Evolutionary conservation across 2,113 vertebrate genomes (phyloP), one percentile per base, ranked within the genome.

Genomic region (Oreochromis aureus): DNA sequence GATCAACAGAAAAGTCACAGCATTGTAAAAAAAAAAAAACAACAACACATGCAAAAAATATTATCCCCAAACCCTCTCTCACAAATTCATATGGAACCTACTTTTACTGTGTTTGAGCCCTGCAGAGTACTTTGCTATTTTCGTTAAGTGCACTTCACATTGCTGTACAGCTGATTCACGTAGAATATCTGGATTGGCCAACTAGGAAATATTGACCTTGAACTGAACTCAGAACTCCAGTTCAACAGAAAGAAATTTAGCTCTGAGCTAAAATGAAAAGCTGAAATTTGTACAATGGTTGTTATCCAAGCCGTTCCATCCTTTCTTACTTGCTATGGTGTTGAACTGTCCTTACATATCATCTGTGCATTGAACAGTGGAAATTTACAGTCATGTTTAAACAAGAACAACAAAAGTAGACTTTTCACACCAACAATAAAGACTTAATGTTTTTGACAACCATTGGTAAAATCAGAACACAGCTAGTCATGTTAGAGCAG

Each of bases 61-160:
- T 69, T 22, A 69, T 69, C 2, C 19, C n/a, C 63, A 69, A 66
- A 66, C 10, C 2, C 2, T 66, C 0, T 22, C 4, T 69, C 7
- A 41, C 63, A 0, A 69, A 69, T 69, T 69, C 34, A 6, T 1
- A 69, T 41, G 19, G 63, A 69, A 69, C 34, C 61, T 34, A 2
- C 58, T 39, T 69, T 13, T 69, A 2, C 34, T 39, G 19, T 39
- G 61, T 66, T 66, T 0, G 61, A n/a, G 34, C 10, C 19, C 32
- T 66, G 61, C 10, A n/a, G 34, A 66, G 19, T 39, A 22, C 32
- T 36, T 63, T 63, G 30, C 59, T 63, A 22, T 66, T n/a, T 69
- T 0, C 0, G 1, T 39, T n/a, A 39, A 22, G 11, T 69, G 63
- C 19, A 41, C 63, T 2, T 69, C 10, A 7, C 61, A 13, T 66